Evolutionary conservation across 92 coral and sea anemone genomes (phyloP).

Genomic region (Paramuricea clavata): DNA sequence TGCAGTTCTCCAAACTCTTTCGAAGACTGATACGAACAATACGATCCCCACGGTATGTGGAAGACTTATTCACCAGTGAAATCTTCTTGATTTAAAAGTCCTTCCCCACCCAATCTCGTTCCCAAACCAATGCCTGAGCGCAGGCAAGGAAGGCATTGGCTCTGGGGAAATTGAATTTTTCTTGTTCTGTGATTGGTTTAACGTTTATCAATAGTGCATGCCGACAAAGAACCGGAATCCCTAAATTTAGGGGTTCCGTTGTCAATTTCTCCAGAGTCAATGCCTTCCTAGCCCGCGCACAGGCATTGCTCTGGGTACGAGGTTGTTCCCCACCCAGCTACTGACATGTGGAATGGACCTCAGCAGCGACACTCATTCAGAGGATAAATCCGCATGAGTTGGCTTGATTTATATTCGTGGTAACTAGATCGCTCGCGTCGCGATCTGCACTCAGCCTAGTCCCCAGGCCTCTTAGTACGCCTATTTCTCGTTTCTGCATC

Average conservation of each 20-base stretch:
- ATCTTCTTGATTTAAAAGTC: too few species aligned
- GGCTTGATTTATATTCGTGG: slow-evolving; percentile 23
- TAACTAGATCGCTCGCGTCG: slow-evolving; percentile 44
- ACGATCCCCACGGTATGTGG: slow-evolving; percentile 30
- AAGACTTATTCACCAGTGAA: slow-evolving; percentile 2
- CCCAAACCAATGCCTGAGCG: slow-evolving; percentile 1
- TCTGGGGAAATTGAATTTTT: too few species aligned
- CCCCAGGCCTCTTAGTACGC: too few species aligned
- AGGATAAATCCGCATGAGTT: slow-evolving; percentile 37
- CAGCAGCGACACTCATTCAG: slow-evolving; percentile 17
- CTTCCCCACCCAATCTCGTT: too few species aligned
- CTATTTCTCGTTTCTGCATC: slow-evolving; percentile 27
- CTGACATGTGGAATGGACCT: slow-evolving; percentile 4
- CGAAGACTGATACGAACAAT: slow-evolving; percentile 69
- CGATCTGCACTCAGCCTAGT: slow-evolving; percentile 48
- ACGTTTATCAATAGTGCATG: too few species aligned
- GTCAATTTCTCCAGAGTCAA: too few species aligned
- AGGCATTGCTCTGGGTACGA: too few species aligned
- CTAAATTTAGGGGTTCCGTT: too few species aligned
- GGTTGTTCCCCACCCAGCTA: slow-evolving; percentile 37
- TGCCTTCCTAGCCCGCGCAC: too few species aligned
- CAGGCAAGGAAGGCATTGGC: too few species aligned
- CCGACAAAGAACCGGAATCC: too few species aligned
- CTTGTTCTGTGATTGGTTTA: too few species aligned
- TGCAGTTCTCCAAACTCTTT: slow-evolving; percentile 66